Conservation (phyloP, 2,113 vertebrate genomes). For the Microcebus tavaratra region DNA sequence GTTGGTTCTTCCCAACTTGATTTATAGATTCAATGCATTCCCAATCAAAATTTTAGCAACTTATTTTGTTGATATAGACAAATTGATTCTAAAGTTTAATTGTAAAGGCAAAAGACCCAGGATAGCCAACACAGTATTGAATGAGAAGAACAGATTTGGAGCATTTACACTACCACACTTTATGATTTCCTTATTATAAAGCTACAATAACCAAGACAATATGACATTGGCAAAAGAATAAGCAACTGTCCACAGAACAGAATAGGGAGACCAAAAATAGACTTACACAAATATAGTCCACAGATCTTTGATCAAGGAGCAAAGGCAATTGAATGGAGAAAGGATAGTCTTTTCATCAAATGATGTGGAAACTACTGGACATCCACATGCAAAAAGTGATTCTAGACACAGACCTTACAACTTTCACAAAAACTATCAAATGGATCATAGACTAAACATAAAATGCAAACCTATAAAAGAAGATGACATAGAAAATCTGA, state of each 20-base stretch:
- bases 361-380: background rate
- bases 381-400: background rate
- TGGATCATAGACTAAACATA: background rate
- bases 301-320: background rate
- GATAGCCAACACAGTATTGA: background rate
- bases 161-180: background rate
- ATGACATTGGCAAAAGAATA: background rate
- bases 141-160: background rate
- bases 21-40: background rate
- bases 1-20: background rate
- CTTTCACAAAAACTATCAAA: background rate
- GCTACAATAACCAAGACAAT: background rate
- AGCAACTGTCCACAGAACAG: background rate
- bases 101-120: conserved; percentile 1
- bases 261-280: background rate
- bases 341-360: background rate
- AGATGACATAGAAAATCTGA: background rate
- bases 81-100: conserved; percentile 14
- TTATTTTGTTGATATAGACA: background rate
- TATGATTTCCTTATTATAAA: background rate
- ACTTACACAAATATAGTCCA: background rate
- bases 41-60: background rate
- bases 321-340: background rate
- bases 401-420: background rate
- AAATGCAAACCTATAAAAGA: background rate